Conservation (phyloP, 2,113 vertebrate species). For the Chascanopsetta lugubris region DNA sequence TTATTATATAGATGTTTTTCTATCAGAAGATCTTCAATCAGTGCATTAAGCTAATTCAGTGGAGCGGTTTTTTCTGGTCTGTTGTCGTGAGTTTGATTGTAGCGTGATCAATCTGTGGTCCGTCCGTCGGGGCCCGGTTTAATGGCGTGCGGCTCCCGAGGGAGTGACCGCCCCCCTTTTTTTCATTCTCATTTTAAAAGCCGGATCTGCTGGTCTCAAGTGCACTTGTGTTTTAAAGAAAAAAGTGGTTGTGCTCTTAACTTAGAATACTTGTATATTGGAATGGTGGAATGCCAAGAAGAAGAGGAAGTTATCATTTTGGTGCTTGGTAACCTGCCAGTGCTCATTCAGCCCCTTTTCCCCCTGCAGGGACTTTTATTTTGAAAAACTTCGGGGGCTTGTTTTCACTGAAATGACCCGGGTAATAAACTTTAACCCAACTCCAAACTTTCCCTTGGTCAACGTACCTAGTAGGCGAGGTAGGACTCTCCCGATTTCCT, state of each 20-base stretch:
- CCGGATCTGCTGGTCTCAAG: constrained; percentile 66
- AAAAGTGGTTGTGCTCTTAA: constrained; percentile 44
- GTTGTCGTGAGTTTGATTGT: constrained; percentile 59
- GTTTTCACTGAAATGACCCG: no score
- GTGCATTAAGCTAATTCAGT: constrained; percentile 77
- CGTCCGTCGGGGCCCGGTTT: constrained; percentile 20
- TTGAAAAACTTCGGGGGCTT: no score
- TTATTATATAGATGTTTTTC: constrained; percentile 45
- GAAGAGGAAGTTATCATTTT: constrained; percentile 15
- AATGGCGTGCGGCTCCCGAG: constrained; percentile 43
- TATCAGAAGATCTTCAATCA: constrained; percentile 63
- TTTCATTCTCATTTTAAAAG: constrained; percentile 41
- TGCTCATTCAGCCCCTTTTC: no score
- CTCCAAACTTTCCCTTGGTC: no score
- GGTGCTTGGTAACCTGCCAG: constrained; percentile 48
- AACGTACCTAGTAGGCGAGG: no score
- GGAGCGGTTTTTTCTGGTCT: constrained; percentile 46
- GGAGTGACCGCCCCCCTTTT: no score
- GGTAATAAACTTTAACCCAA: no score
- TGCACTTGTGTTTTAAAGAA: constrained; percentile 68
- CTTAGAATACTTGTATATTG: constrained; percentile 29
- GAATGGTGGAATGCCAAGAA: constrained; percentile 43
- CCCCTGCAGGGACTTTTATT: no score
- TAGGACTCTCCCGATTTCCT: no score
- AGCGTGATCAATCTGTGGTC: constrained; percentile 45